Base-by-base conservation (phyloP, 2,888 invertebrate genomes). In the Nebria salina region DNA sequence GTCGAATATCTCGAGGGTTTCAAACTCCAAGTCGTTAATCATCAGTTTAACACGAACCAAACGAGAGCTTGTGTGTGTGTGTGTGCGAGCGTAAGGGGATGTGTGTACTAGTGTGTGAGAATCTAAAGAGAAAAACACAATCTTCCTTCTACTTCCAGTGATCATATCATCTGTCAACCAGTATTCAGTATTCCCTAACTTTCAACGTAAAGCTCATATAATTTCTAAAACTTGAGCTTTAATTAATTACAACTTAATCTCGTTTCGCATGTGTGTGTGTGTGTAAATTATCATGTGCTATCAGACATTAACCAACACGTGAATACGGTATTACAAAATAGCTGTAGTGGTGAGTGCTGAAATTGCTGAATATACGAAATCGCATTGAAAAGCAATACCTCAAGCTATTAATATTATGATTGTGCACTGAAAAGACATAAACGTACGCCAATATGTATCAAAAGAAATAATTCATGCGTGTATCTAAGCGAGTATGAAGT, bases 1-100 rank as follows among this genome's bases (percentile, higher is more conserved):
- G 78, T 78, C 79, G 79, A 80, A 80, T 80, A 80, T 80, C 79
- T 80, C 79, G 54, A 80, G 79, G 79, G 79, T 78, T 78, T 78
- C 73, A 64, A 78, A 78, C 65, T 20, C 65, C 72, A 78, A 78
- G 78, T 78, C 78, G 78, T 78, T 80, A 80, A 80, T 80, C 79
- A 80, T 80, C 79, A 80, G 75, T 80, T 80, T 72, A 77, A 72
- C 54, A 54, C 54, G 34, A 34, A 34, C 34, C 34, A 34, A 4
- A 34, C 34, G 34, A 1, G 5, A 6, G 8, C 8, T 0, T 54
- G 54, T 7, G 1, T 54, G 54, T 54, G 54, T 54, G 54, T 54
- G 7, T 7, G 54, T 4, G 54, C 34, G 34, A 1, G 34, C 34
- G 34, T 5, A 5, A 2, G 34, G 4, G 34, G 2, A 34, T 34